Evolutionary conservation across 2,797 vertebrate species (phyloP).

Genomic region (Sphenodon punctatus): DNA sequence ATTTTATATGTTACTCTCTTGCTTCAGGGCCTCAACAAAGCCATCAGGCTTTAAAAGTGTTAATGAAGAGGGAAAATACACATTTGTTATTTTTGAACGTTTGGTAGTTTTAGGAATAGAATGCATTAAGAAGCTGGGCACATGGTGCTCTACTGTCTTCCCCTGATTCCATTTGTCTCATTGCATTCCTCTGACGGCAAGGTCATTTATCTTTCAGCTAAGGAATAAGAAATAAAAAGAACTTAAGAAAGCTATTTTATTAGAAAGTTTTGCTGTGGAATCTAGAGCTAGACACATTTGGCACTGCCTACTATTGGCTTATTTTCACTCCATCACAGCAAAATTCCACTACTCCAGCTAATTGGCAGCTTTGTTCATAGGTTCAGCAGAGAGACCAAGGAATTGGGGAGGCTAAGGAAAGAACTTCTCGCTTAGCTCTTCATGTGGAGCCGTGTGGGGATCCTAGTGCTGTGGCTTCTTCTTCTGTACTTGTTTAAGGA

Average conservation of each 20-base stretch:
- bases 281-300: not conserved
- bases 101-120: not conserved
- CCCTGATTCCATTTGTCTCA: conserved; percentile 41
- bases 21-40: not conserved
- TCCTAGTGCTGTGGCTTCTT: too few species aligned
- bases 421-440: not conserved
- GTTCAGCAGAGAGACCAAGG: not conserved
- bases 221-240: conserved; percentile 1
- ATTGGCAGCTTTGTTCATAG: not conserved
- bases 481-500: too few species aligned
- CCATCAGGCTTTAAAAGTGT: not conserved
- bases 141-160: not conserved
- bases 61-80: not conserved
- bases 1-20: conserved; percentile 3
- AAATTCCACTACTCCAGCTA: not conserved
- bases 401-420: too few species aligned
- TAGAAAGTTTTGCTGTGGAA: not conserved
- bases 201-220: conserved; percentile 28
- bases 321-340: not conserved
- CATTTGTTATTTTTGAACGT: not conserved
- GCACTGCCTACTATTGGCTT: not conserved
- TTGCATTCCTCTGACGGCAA: conserved; percentile 33
- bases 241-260: not conserved
- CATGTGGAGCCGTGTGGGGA: not conserved
- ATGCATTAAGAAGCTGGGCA: conserved; percentile 15